Percentiles rank a stretch among this genome's conserved stretches.
phyloP scores from a whole-genome alignment of 1,140 invertebrate genomes.

The Pachypeltis micranthus region DNA sequence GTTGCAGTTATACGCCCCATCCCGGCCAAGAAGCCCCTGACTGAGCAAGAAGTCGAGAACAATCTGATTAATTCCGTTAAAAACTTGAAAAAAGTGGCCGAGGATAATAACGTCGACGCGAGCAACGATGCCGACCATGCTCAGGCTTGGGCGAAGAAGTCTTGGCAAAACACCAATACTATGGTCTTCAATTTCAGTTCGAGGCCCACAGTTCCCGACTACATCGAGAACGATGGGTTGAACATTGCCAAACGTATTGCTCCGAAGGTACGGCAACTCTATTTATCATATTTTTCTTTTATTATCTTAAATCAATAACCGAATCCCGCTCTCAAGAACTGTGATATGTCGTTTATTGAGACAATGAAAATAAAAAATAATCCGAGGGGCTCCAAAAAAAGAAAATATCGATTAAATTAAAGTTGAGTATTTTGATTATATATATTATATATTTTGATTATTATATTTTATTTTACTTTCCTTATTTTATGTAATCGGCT shows the following conservation, averaged over 20 bases:
- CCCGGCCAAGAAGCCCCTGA: conserved; percentile 38
- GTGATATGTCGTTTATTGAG: too few relatives aligned
- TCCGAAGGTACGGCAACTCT: conserved; percentile 59
- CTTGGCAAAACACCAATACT: conserved; percentile 46
- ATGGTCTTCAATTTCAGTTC: conserved; percentile 79
- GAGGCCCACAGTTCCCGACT: conserved; percentile 73
- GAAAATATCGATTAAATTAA: too few relatives aligned
- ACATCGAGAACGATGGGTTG: conserved; percentile 77
- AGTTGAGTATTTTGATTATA: too few relatives aligned
- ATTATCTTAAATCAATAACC: too few relatives aligned
- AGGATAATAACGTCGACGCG: conserved; percentile 5
- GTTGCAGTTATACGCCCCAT: conserved; percentile 48
- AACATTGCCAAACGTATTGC: conserved; percentile 43
- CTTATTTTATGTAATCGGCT: too few relatives aligned
- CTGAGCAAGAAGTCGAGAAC: conserved; percentile 53
- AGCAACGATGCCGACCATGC: conserved; percentile 21
- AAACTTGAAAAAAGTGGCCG: conserved; percentile 35
- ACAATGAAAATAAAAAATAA: too few relatives aligned
- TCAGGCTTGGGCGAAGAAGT: conserved; percentile 40
- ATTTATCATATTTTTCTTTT: too few relatives aligned
- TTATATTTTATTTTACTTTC: too few relatives aligned
- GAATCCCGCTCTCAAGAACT: too few relatives aligned
- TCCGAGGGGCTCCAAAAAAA: too few relatives aligned
- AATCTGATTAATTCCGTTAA: conserved; percentile 57
- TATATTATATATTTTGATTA: too few relatives aligned